A percentile compares a stretch with the other conserved stretches of the same genome.
phyloP scores from a whole-genome alignment of 2,888 invertebrate species.

The Hyposoter dolosus region DNA sequence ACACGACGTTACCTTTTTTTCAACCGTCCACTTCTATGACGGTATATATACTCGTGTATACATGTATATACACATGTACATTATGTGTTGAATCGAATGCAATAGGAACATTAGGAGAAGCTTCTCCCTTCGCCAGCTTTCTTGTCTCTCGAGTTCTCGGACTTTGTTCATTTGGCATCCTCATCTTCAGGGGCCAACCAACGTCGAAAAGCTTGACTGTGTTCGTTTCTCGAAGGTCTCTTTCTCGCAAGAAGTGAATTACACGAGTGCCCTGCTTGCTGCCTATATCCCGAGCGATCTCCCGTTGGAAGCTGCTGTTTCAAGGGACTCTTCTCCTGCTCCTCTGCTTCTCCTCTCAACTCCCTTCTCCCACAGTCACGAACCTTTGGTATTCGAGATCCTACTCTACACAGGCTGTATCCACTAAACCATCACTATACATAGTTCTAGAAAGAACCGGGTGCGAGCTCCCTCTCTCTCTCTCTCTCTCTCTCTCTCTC shows the following conservation, averaged over 20 bases:
- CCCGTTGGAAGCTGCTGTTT: conserved; percentile 31
- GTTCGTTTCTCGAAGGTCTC: conserved; percentile 27
- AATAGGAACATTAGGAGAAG: not conserved
- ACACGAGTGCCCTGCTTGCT: conserved; percentile 56
- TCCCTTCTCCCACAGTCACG: not conserved
- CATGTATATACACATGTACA: not conserved
- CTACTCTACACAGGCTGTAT: conserved; percentile 2
- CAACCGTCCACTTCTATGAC: not conserved
- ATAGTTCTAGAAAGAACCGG: conserved; percentile 34
- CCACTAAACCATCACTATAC: conserved; percentile 32
- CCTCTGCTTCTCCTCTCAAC: not conserved
- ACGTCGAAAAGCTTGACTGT: conserved; percentile 26
- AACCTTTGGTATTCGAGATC: conserved; percentile 55
- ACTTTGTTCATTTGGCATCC: conserved; percentile 41
- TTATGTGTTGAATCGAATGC: not conserved
- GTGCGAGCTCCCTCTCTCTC: not conserved
- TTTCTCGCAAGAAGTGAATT: conserved; percentile 67
- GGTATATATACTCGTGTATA: not conserved
- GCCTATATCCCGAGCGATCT: conserved; percentile 46
- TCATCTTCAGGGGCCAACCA: conserved; percentile 11
- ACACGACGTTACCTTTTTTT: not conserved
- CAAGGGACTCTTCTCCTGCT: conserved; percentile 18
- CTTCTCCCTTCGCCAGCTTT: conserved; percentile 19
- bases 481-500: not conserved
- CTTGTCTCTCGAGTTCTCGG: conserved; percentile 36